phyloP scores from a whole-genome alignment of 2,113 vertebrate species.

The Gymnorhina tibicen region DNA sequence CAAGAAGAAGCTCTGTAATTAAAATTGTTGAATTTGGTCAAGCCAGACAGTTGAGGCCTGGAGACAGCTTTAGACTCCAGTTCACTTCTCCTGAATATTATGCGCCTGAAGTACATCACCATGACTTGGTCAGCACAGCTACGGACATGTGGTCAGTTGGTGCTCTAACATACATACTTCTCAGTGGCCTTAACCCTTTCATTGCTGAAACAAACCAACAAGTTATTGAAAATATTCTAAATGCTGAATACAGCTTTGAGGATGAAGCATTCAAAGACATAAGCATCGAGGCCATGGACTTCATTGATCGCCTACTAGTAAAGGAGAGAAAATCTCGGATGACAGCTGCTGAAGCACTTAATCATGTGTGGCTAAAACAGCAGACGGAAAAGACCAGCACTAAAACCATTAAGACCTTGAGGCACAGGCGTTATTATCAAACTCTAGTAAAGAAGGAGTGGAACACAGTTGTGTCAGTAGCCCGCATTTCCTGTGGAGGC shows the following conservation, averaged over 20 bases:
- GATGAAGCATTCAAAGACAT: constrained; percentile 92
- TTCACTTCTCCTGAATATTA: constrained; percentile 92
- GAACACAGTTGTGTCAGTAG: constrained; percentile 89
- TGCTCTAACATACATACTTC: constrained; percentile 87
- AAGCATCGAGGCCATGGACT: constrained; percentile 91
- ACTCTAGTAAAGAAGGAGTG: constrained; percentile 90
- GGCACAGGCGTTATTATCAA: constrained; percentile 95
- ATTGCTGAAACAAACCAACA: constrained; percentile 96
- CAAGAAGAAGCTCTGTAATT: constrained; percentile 85
- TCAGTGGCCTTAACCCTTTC: constrained; percentile 95
- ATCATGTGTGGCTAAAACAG: constrained; percentile 88
- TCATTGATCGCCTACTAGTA: constrained; percentile 89
- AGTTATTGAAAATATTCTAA: constrained; percentile 94
- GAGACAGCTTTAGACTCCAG: constrained; percentile 90
- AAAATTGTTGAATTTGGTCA: constrained; percentile 98
- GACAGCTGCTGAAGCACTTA: constrained; percentile 90
- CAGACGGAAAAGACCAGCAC: constrained; percentile 82
- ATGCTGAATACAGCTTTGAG: constrained; percentile 92
- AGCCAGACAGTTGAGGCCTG: constrained; percentile 88
- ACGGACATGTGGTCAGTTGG: constrained; percentile 99
- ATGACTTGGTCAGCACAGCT: constrained; percentile 90
- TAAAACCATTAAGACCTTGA: constrained; percentile 84
- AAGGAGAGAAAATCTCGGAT: constrained; percentile 96
- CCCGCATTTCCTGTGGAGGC: constrained; percentile 90
- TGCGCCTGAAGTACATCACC: constrained; percentile 95